Percentiles rank a stretch among this genome's conserved stretches.
Evolutionary conservation across 2,888 invertebrate species (phyloP).

Genomic region (Diarsia dahlii): DNA sequence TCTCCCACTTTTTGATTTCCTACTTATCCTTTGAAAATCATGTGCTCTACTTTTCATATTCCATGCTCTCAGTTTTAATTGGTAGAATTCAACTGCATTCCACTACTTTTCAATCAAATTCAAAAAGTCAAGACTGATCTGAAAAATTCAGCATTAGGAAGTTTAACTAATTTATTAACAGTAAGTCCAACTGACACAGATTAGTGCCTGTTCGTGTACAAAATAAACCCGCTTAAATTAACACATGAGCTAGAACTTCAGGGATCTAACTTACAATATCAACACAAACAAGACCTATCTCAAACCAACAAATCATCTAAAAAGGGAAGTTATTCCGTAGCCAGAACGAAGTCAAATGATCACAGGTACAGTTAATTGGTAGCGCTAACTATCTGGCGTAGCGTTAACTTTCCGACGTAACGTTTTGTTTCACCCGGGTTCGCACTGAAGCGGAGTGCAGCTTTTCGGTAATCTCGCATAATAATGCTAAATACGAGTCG

Average conservation of each 20-base stretch:
- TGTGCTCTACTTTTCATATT: neutral
- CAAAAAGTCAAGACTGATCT: neutral
- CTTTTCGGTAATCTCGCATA: conserved; percentile 60
- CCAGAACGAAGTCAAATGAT: neutral
- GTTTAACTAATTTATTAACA: neutral
- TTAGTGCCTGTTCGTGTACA: neutral
- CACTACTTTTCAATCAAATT: neutral
- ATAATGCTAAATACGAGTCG: conserved; percentile 57
- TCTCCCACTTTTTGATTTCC: conserved; percentile 12
- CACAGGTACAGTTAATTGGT: conserved; percentile 14
- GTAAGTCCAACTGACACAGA: neutral
- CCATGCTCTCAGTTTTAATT: neutral
- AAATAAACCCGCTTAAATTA: neutral
- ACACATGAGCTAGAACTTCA: neutral
- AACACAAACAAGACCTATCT: neutral
- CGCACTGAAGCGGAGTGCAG: conserved; percentile 45
- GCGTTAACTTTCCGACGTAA: conserved; percentile 26
- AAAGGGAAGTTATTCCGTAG: neutral
- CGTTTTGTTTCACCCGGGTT: conserved; percentile 25
- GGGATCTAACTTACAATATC: neutral
- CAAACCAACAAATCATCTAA: neutral
- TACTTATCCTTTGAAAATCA: conserved; percentile 1
- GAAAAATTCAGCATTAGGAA: neutral
- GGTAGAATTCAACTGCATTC: neutral
- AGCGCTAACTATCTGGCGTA: conserved; percentile 1